Base-by-base conservation (phyloP, 35 echinoderm and acorn worm species). In the Apostichopus parvimensis region DNA sequence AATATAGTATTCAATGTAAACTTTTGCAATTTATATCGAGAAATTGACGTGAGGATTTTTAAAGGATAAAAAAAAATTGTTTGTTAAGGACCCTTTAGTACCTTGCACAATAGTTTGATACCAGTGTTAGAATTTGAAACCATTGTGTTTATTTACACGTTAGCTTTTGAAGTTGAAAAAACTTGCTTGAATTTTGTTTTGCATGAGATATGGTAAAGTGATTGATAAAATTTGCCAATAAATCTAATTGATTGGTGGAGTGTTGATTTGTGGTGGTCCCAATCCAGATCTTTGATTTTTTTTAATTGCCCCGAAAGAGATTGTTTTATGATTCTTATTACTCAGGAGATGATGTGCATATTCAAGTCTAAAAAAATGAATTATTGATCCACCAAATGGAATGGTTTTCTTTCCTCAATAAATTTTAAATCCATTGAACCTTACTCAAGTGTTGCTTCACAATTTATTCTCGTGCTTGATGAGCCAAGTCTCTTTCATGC, bases 301-400 rank as follows among this genome's bases (percentile, higher is more conserved):
- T 9, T 68, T 68, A 68, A 18, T 68, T 68, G 64, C 64, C 64
- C 64, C 64, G 2, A 68, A 68, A 68, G 11, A 68, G 64, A 68
- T 11, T 68, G 64, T 68, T 68, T 68, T 68, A 45, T 68, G 64
- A 68, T 14, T 68, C 64, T 68, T 68, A 45, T 25, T 34, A 80
- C 78, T 80, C 78, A 80, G 78, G 78, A 80, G 21, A 45, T 80
- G 78, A 80, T 80, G 78, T 80, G 78, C 78, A 80, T 80, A 80
- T 80, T 80, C 78, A 80, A 25, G 78, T 24, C 13, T 25, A 26
- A 34, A 80, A 80, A 80, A 14, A 25, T 68, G 64, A 68, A 68
- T 11, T 68, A 68, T 68, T 68, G 13, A 68, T 68, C 64, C 64
- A 79, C 34, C 34, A 79, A 45, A 79, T 25, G 23, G 21, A 79